Evolutionary conservation across 2,888 invertebrate species (phyloP).

Genomic region (Odontocerum albicorne): DNA sequence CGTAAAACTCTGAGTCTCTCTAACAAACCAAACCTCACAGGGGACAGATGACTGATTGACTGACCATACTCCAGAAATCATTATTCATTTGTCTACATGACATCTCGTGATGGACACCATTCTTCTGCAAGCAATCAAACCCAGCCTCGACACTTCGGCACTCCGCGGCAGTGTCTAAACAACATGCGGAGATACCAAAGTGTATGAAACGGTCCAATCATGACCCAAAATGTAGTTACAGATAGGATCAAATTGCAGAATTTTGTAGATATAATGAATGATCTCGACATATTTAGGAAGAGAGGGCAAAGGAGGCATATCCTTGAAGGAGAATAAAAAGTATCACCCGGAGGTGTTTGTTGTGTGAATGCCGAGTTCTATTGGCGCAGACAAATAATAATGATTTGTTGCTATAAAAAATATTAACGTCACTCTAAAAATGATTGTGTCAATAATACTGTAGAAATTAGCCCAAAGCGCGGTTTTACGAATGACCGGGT

Average conservation of each 20-base stretch:
- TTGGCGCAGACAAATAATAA: background rate
- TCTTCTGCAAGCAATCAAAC: background rate
- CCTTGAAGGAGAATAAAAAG: conserved; percentile 9
- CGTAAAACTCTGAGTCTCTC: too few relatives aligned
- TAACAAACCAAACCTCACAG: too few relatives aligned
- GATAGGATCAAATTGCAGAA: background rate
- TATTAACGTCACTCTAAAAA: background rate
- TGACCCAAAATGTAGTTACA: background rate
- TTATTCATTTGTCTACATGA: conserved; percentile 10
- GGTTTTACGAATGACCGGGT: too few relatives aligned
- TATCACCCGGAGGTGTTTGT: conserved; percentile 16
- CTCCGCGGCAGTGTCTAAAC: background rate
- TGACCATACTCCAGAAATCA: conserved; percentile 5
- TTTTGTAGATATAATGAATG: background rate
- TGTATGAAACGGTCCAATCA: background rate
- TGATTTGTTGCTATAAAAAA: conserved; percentile 1
- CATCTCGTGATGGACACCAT: background rate
- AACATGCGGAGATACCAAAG: too few relatives aligned
- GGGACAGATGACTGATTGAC: conserved; percentile 13
- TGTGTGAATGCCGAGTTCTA: background rate
- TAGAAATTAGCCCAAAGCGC: too few relatives aligned
- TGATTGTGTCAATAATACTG: background rate
- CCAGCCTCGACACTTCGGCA: too few relatives aligned
- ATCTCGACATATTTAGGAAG: background rate
- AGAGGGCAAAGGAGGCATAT: background rate